Percentiles rank a stretch among this genome's conserved stretches.
Evolutionary conservation across 2,888 invertebrate genomes (phyloP).

Genomic region (Bhutanitis thaidina): DNA sequence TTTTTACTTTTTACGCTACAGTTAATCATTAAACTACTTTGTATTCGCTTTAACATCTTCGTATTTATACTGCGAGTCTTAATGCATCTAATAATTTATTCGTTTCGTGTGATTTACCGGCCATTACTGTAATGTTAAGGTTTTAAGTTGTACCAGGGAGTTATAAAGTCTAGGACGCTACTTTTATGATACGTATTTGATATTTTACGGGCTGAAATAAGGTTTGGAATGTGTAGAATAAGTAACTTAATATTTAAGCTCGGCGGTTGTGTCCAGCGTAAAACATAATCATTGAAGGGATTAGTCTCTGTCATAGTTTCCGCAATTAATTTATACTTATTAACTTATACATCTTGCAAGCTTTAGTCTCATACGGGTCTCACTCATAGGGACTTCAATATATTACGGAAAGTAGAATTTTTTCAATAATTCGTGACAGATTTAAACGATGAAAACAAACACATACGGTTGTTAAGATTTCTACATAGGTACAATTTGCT

Average conservation of each 20-base stretch:
- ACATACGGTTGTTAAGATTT: background rate
- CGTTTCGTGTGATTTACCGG: conserved; percentile 61
- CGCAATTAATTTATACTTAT: too few relatives aligned
- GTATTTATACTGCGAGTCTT: conserved; percentile 49
- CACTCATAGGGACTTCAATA: too few relatives aligned
- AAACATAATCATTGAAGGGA: too few relatives aligned
- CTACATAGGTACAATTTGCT: background rate
- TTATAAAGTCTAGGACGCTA: conserved; percentile 58
- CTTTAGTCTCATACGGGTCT: too few relatives aligned
- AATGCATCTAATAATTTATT: conserved; percentile 64
- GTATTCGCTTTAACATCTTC: conserved; percentile 42
- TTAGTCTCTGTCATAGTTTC: too few relatives aligned
- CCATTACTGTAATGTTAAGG: conserved; percentile 56
- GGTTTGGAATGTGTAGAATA: background rate
- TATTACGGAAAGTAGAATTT: background rate
- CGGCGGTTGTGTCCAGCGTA: too few relatives aligned
- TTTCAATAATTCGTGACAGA: background rate
- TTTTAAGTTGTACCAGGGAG: conserved; percentile 53
- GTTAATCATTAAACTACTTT: conserved; percentile 28
- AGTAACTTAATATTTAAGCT: too few relatives aligned
- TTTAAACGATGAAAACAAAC: background rate
- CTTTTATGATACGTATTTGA: conserved; percentile 37
- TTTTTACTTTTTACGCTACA: conserved; percentile 32
- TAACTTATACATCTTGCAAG: too few relatives aligned
- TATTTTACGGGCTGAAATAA: background rate